Evolutionary conservation across 1,140 invertebrate genomes (phyloP).

Genomic region (Drosophila nannoptera): DNA sequence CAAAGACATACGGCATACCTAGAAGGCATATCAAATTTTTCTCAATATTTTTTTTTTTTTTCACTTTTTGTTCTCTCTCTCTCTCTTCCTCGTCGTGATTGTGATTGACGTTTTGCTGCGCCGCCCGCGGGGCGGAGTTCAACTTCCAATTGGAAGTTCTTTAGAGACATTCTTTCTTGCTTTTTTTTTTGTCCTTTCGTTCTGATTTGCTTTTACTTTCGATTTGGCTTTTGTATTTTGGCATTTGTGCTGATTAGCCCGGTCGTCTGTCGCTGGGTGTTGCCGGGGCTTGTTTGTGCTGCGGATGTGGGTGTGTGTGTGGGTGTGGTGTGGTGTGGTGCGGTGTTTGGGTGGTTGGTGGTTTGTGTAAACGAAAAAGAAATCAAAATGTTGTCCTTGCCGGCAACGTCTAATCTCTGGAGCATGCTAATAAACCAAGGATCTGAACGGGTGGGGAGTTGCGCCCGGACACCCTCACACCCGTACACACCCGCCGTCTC

Average conservation of each 20-base stretch:
- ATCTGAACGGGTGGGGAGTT: conserved; percentile 11
- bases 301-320: background rate
- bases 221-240: conserved; percentile 75
- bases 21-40: conserved; percentile 74
- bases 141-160: conserved; percentile 54
- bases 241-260: conserved; percentile 73
- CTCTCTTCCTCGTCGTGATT: conserved; percentile 46
- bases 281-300: conserved; percentile 12
- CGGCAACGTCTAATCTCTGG: conserved; percentile 71
- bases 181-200: conserved; percentile 3
- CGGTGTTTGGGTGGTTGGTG: conserved; percentile 15
- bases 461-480: background rate
- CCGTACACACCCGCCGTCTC: background rate
- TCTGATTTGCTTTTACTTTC: conserved; percentile 74
- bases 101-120: conserved; percentile 70
- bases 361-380: conserved; percentile 64
- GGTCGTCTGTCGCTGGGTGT: conserved; percentile 21
- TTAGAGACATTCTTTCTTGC: conserved; percentile 38
- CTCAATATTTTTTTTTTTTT: conserved; percentile 25
- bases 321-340: background rate
- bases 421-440: conserved; percentile 75
- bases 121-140: conserved; percentile 39
- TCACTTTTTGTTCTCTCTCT: conserved; percentile 12
- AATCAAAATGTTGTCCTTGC: conserved; percentile 76
- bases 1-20: conserved; percentile 36